Base-by-base conservation (phyloP, 2,888 invertebrate species). In the Lucinisca nassula region DNA sequence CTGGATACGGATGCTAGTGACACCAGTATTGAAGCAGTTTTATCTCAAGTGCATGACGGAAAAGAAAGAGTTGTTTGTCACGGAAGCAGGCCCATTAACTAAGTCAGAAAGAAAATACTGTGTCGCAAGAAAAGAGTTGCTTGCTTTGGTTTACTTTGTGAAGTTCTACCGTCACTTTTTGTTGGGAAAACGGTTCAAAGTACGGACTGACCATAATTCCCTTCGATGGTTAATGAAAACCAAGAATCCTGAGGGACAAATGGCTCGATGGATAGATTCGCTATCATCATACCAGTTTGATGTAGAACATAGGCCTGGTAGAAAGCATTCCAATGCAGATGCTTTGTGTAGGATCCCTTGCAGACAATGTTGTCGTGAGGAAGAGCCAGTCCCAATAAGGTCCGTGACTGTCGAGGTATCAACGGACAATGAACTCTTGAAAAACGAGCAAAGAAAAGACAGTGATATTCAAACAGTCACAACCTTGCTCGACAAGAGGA, bases 1-100 rank as follows among this genome's bases (percentile, higher is more conserved):
- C 49, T 92, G 27, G 92, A 92, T 45, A 89, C 87, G 14, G 91
- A 93, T 75, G 92, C 92, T 3, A 90, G 90, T 40, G 75, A 76
- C n/a, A 30, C 24, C 67, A 88, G 82, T 4, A 86, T 93, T 21
- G 92, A 92, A 35, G 91, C 89, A 2, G 86, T 84, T 35, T 73
- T 91, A 1, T 86, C 86, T 17, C 92, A 92, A 67, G 38, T 79
- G 0, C 85, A 92, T 30, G 80, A 89, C 14, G 89, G 90, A 2
- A 35, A 76, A 38, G 93, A 93, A 51, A 76, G 77, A 17, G 91
- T 92, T 6, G 84, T 92, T n/a, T 67, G 77, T 79, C 91, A 88
- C 61, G 89, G 72, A 17, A 90, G 90, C 79, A 79, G 79, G 61
- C 70, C n/a, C 80, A 4, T 32, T 91, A 3, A 32, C 61, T 14